Base-by-base conservation (phyloP, 2,113 vertebrate genomes). In the Pungitius pungitius region DNA sequence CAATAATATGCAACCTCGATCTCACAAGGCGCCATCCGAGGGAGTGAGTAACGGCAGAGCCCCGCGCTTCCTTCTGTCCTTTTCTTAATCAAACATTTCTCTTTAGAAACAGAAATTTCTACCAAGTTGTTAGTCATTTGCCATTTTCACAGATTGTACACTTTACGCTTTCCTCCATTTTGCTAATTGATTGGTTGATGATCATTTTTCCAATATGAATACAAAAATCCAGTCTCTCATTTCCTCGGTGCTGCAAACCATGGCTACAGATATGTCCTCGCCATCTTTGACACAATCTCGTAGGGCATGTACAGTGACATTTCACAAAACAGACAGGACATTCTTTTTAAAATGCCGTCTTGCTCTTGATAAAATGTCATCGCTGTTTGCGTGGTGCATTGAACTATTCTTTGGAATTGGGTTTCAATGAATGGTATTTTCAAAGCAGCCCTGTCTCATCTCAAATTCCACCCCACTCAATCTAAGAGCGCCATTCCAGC, bases 401-500 rank as follows among this genome's bases (percentile, higher is more conserved):
- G n/a, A 3, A 24, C 22, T 10, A 22, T 22, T 51, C 1, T 12
- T 22, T 47, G n/a, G n/a, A 52, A 52, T 52, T 52, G 49, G 22
- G n/a, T 51, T 51, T n/a, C n/a, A 51, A 51, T 22, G 47, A 51
- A 51, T 51, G 47, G 18, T 52, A 24, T 10, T 24, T 24, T 24
- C 49, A 52, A 52, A 22, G 49, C 22, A 24, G n/a, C n/a, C 49
- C 20, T 11, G 47, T 20, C n/a, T 13, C 42, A 40, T 47, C 20
- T 26, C 49, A 27, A 18, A 71, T 77, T 52, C 27, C 33, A 69
- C 70, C 72, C 47, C 17, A 61, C 35, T 59, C 35, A 33, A 17
- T 9, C 52, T 2, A 43, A 20, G 20, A 54, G 8, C 75, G 55
- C 78, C 73, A 26, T 17, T 86, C 90, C 91, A 92, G 86, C 91